A percentile compares a stretch with the other conserved stretches of the same genome.
These are phyloP conservation scores for Macrocentrus cingulum DNA, from an alignment of 1,140 invertebrate species.

Conservation along the genomic window DNA sequence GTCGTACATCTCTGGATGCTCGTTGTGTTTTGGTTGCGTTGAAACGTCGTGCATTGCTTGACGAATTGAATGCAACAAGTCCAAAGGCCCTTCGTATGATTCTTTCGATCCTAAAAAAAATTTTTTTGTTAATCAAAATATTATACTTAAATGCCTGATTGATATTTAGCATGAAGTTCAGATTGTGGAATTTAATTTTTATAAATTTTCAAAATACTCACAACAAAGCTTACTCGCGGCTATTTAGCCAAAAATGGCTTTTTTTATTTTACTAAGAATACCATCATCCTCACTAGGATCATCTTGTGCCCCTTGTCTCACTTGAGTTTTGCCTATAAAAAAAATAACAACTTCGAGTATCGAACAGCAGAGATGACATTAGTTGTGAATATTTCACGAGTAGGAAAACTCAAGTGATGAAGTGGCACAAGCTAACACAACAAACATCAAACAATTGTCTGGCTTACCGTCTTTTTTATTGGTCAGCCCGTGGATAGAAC, in stretches of 20 bases:
- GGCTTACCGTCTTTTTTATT: constrained; percentile 81
- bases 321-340: constrained; percentile 59
- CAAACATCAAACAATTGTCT: constrained; percentile 6
- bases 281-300: constrained; percentile 49
- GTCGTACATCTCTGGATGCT: too few relatives aligned
- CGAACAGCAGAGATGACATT: too few relatives aligned
- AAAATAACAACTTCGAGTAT: constrained; percentile 23
- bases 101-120: constrained; percentile 66
- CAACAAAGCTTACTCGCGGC: constrained; percentile 38
- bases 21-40: neutral
- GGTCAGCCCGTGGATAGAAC: constrained; percentile 84
- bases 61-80: constrained; percentile 65
- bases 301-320: constrained; percentile 45
- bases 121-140: too few relatives aligned
- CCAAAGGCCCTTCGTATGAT: constrained; percentile 61
- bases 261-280: constrained; percentile 66
- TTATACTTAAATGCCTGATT: too few relatives aligned
- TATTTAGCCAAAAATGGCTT: constrained; percentile 66
- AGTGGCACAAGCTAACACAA: constrained; percentile 8
- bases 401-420: constrained; percentile 53
- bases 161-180: too few relatives aligned
- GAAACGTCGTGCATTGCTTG: constrained; percentile 60
- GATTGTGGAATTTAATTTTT: constrained; percentile 3
- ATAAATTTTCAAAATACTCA: constrained; percentile 8
- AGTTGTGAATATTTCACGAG: constrained; percentile 18